Conservation (phyloP, 2,797 vertebrate species). For the Rallus crepitans region DNA sequence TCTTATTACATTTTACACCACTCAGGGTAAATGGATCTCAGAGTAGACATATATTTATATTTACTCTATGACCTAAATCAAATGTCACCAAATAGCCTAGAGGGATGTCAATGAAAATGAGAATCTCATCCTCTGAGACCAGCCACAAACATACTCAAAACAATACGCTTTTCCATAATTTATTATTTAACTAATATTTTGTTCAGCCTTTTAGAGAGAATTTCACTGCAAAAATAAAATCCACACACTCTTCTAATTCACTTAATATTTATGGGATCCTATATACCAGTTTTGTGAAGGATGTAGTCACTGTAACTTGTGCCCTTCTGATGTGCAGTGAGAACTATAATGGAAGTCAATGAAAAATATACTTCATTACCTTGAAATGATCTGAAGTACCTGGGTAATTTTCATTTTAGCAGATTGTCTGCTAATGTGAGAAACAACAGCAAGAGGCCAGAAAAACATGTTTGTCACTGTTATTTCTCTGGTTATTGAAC, state of each 20-base stretch:
- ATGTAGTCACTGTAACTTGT: not conserved
- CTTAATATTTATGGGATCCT: not conserved
- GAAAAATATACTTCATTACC: conserved; percentile 17
- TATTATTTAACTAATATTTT: not conserved
- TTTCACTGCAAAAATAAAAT: not conserved
- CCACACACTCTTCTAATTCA: not conserved
- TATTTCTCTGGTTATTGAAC: not conserved
- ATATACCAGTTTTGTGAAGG: not conserved
- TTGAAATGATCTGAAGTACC: conserved; percentile 3
- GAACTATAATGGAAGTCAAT: not conserved
- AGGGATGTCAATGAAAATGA: not conserved
- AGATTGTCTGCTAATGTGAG: not conserved
- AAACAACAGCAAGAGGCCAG: not conserved
- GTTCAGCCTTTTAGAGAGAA: not conserved
- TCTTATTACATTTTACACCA: not conserved
- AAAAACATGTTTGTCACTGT: not conserved
- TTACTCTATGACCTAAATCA: not conserved
- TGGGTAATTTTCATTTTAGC: not conserved
- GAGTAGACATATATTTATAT: not conserved
- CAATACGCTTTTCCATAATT: not conserved
- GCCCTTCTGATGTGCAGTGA: not conserved
- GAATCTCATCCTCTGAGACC: not conserved
- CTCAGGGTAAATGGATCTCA: not conserved
- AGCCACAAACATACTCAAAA: not conserved
- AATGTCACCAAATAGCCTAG: not conserved